Percentiles rank a stretch among this genome's conserved stretches.
Conservation (phyloP, 2,797 vertebrate species). For the Clarias pachynema region DNA sequence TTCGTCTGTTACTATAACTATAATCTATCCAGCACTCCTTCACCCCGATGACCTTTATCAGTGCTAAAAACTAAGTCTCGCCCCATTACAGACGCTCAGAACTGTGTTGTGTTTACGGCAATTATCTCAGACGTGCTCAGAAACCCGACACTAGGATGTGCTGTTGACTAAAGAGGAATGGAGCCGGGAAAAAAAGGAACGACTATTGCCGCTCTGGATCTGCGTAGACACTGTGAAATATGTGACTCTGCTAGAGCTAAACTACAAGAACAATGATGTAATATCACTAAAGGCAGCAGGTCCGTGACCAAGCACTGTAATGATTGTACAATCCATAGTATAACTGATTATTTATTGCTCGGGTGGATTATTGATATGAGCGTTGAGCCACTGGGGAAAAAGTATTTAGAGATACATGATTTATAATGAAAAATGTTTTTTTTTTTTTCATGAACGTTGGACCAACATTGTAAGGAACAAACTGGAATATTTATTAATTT, state of each 20-base stretch:
- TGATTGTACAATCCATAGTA: neutral
- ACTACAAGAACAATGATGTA: neutral
- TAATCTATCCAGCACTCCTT: conserved; percentile 30
- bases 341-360: neutral
- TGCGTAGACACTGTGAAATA: neutral
- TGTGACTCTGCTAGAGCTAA: neutral
- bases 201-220: neutral
- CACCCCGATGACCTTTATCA: conserved; percentile 13
- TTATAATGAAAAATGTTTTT: neutral
- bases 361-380: neutral
- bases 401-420: neutral
- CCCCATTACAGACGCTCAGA: neutral
- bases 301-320: neutral
- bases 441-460: neutral
- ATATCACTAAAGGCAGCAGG: neutral
- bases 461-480: neutral
- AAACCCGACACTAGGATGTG: neutral
- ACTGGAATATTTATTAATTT: neutral
- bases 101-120: neutral
- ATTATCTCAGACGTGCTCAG: neutral
- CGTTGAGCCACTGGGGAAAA: neutral
- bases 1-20: conserved; percentile 34
- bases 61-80: neutral
- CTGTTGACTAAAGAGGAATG: neutral
- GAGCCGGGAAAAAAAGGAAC: neutral